Percentiles rank a stretch among this genome's conserved stretches.
Evolutionary conservation across 2,888 invertebrate genomes (phyloP).

Genomic region (Candidula unifasciata): DNA sequence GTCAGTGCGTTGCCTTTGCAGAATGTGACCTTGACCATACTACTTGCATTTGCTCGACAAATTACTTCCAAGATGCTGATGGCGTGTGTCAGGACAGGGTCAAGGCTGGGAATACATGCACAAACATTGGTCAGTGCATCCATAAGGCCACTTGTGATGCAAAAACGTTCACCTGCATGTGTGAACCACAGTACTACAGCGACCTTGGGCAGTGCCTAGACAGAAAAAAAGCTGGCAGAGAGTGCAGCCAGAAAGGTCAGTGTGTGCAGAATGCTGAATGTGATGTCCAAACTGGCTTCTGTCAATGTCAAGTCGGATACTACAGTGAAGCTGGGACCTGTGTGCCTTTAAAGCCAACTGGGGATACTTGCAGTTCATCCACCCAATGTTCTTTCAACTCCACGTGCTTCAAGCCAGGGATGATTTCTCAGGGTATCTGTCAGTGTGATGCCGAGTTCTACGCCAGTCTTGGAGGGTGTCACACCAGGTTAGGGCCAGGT

Average conservation of each 20-base stretch:
- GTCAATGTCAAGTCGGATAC: conserved; percentile 46
- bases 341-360: conserved; percentile 10
- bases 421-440: background rate
- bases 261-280: conserved; percentile 52
- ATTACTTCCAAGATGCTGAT: conserved; percentile 34
- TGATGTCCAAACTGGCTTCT: conserved; percentile 44
- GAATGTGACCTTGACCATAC: conserved; percentile 45
- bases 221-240: conserved; percentile 42
- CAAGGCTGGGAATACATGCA: conserved; percentile 46
- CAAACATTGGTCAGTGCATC: conserved; percentile 49
- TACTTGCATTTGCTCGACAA: conserved; percentile 39
- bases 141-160: conserved; percentile 47
- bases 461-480: background rate
- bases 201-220: conserved; percentile 13
- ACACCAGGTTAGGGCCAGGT: conserved; percentile 23
- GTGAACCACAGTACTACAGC: conserved; percentile 45
- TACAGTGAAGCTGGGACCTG: conserved; percentile 49
- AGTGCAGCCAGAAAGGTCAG: conserved; percentile 49
- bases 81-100: conserved; percentile 43
- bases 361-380: conserved; percentile 36
- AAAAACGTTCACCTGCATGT: conserved; percentile 28
- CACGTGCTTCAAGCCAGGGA: background rate
- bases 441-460: conserved; percentile 17
- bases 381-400: conserved; percentile 39
- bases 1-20: conserved; percentile 47